These are phyloP conservation scores for Napeogenes inachia DNA, from an alignment of 2,888 invertebrate genomes.

Conservation along the genomic window DNA sequence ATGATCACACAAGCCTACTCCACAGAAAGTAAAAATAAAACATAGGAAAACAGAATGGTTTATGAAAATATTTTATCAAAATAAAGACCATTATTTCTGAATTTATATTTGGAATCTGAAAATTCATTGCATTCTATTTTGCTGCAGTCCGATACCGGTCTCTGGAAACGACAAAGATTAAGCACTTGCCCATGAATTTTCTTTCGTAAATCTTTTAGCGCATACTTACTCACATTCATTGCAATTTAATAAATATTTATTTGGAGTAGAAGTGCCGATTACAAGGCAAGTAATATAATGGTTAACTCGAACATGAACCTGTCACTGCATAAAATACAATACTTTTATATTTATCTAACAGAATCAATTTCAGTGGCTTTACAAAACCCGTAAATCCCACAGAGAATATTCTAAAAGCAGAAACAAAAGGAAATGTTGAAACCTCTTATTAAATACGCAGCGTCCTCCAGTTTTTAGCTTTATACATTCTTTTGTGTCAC, in stretches of 20 bases:
- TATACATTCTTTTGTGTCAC: conserved; percentile 6
- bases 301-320: too few relatives aligned
- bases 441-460: conserved; percentile 7
- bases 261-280: background rate
- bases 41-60: background rate
- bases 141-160: conserved; percentile 4
- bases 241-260: background rate
- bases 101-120: conserved; percentile 6
- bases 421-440: conserved; percentile 1
- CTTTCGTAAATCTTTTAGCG: conserved; percentile 2
- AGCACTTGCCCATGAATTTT: conserved; percentile 5
- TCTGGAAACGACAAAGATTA: conserved; percentile 3
- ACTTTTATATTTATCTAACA: conserved; percentile 1
- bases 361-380: conserved; percentile 5
- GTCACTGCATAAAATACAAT: background rate
- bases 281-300: too few relatives aligned
- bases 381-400: conserved; percentile 2
- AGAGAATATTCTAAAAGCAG: conserved; percentile 1
- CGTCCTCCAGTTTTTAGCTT: conserved; percentile 2
- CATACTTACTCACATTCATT: background rate
- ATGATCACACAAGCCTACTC: too few relatives aligned
- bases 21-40: too few relatives aligned
- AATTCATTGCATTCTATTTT: conserved; percentile 7
- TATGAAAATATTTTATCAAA: background rate
- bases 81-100: conserved; percentile 3